phyloP scores from a whole-genome alignment of 2,113 vertebrate species.

The Mola mola region DNA sequence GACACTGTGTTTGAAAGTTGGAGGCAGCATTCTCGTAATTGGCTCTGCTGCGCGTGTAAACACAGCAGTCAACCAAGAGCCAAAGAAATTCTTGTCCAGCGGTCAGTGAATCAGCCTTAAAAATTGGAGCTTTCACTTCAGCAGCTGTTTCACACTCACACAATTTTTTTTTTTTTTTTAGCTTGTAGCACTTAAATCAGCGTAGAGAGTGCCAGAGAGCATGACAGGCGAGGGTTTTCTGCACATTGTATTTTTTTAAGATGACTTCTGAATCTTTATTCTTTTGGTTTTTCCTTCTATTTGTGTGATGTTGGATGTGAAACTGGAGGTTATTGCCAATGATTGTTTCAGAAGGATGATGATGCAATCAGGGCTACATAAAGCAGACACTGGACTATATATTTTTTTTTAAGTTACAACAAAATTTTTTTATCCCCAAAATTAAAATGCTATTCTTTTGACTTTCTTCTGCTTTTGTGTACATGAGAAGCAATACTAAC shows the following conservation, averaged over 20 bases:
- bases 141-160: slow-evolving; percentile 27
- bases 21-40: slow-evolving; percentile 27
- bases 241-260: slow-evolving; percentile 55
- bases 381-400: slow-evolving; percentile 76
- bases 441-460: slow-evolving; percentile 47
- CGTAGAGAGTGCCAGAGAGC: slow-evolving; percentile 56
- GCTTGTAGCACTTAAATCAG: slow-evolving; percentile 79
- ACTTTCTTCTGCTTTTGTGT: slow-evolving; percentile 29
- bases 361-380: slow-evolving; percentile 51
- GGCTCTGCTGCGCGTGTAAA: slow-evolving; percentile 53
- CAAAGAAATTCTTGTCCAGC: slow-evolving; percentile 50
- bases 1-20: slow-evolving; percentile 44
- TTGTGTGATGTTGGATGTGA: slow-evolving; percentile 50
- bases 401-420: slow-evolving; percentile 72
- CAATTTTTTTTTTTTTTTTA: slow-evolving; percentile 33
- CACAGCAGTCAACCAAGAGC: slow-evolving; percentile 43
- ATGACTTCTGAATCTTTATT: slow-evolving; percentile 40
- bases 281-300: slow-evolving; percentile 20
- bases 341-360: slow-evolving; percentile 70
- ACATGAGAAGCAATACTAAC: slow-evolving; percentile 54
- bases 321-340: slow-evolving; percentile 70
- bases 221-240: slow-evolving; percentile 54
- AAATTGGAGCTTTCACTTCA: slow-evolving; percentile 51
- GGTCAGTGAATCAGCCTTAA: slow-evolving; percentile 76
- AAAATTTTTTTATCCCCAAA: slow-evolving; percentile 50